phyloP scores from a whole-genome alignment of 2,888 invertebrate genomes.

The Arctia plantaginis region DNA sequence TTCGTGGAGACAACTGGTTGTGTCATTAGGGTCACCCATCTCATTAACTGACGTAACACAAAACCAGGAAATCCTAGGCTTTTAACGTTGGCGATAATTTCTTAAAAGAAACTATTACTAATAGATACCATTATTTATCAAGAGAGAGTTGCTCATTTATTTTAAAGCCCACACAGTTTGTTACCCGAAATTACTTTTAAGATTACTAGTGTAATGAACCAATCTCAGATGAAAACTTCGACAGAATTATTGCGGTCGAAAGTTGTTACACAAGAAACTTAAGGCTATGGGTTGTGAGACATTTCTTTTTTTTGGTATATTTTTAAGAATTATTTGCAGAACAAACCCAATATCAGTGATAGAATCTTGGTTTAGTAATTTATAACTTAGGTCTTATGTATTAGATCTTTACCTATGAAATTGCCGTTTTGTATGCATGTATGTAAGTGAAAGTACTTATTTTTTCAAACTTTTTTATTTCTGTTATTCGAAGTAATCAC shows the following conservation, averaged over 20 bases:
- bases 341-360: too few relatives aligned
- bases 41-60: background rate
- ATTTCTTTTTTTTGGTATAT: background rate
- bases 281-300: background rate
- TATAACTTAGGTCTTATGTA: too few relatives aligned
- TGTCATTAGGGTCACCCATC: background rate
- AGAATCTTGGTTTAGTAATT: too few relatives aligned
- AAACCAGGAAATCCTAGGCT: background rate
- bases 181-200: conserved; percentile 5
- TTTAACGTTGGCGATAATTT: background rate
- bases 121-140: background rate
- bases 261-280: background rate
- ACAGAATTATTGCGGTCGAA: background rate
- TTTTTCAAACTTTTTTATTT: too few relatives aligned
- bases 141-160: conserved; percentile 1
- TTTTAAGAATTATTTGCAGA: too few relatives aligned
- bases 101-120: background rate
- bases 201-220: background rate
- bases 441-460: too few relatives aligned
- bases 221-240: background rate
- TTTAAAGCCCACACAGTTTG: conserved; percentile 1
- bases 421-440: too few relatives aligned
- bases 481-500: too few relatives aligned
- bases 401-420: too few relatives aligned
- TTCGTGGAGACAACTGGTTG: background rate